Percentiles rank a stretch among this genome's conserved stretches.
Conservation (phyloP, 2,113 vertebrate species). For the Ictalurus furcatus region DNA sequence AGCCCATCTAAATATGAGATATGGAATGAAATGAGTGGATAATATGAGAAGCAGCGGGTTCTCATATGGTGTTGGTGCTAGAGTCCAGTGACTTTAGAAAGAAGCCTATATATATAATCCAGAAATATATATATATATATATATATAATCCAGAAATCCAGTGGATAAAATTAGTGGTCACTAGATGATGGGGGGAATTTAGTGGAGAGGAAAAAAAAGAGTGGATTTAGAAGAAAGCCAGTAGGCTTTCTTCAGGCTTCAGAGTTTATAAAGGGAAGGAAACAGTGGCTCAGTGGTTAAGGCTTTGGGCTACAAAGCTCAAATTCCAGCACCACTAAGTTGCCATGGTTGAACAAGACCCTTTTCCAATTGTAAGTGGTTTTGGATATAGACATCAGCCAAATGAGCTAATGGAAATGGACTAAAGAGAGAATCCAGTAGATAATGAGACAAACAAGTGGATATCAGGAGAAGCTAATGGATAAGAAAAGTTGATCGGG, state of each 20-base stretch:
- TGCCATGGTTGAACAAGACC: background rate
- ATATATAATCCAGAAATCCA: too few species aligned
- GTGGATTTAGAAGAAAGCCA: background rate
- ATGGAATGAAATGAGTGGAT: background rate
- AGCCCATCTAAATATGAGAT: background rate
- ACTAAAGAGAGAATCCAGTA: background rate
- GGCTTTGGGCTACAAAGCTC: background rate
- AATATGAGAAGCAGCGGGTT: background rate
- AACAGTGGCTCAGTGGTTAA: background rate
- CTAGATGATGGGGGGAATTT: background rate
- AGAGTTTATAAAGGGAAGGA: too few species aligned
- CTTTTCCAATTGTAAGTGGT: background rate
- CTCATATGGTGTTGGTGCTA: background rate
- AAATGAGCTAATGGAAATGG: background rate
- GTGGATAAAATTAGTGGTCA: background rate
- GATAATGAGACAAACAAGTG: background rate
- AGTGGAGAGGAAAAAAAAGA: background rate
- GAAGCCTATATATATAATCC: too few species aligned
- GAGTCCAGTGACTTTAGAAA: background rate
- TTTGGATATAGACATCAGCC: background rate
- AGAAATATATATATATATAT: too few species aligned
- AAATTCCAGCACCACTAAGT: background rate
- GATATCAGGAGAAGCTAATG: background rate
- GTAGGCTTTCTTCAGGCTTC: too few species aligned
- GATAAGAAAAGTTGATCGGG: background rate